These are phyloP conservation scores for Sialis fuliginosa DNA, from an alignment of 2,888 invertebrate species.

Conservation along the genomic window DNA sequence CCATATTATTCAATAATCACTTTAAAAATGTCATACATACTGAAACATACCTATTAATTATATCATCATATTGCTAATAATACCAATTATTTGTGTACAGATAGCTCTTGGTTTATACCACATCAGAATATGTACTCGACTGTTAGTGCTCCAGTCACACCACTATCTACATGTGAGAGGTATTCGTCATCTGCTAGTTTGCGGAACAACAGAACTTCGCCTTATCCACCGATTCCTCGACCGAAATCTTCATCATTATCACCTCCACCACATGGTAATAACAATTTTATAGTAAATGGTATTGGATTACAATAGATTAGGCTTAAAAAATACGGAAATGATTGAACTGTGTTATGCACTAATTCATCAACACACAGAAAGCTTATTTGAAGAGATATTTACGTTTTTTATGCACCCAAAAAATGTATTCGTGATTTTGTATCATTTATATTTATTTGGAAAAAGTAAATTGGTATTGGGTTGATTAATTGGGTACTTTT, in stretches of 20 bases:
- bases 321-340: neutral
- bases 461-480: too few species aligned
- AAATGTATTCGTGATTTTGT: too few species aligned
- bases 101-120: constrained; percentile 27
- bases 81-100: constrained; percentile 14
- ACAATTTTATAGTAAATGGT: neutral
- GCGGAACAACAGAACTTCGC: constrained; percentile 21
- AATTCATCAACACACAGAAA: too few species aligned
- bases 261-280: constrained; percentile 24
- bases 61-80: neutral
- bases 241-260: constrained; percentile 23
- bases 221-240: constrained; percentile 20
- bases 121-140: constrained; percentile 25
- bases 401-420: too few species aligned
- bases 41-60: neutral
- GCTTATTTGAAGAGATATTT: too few species aligned
- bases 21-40: too few species aligned
- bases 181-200: constrained; percentile 16
- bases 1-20: neutral
- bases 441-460: too few species aligned
- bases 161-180: constrained; percentile 19
- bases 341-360: neutral
- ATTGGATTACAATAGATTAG: neutral
- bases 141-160: constrained; percentile 18
- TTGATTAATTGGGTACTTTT: too few species aligned